Base-by-base conservation (phyloP, 2,888 invertebrate species). In the Temnothorax rugatulus region DNA sequence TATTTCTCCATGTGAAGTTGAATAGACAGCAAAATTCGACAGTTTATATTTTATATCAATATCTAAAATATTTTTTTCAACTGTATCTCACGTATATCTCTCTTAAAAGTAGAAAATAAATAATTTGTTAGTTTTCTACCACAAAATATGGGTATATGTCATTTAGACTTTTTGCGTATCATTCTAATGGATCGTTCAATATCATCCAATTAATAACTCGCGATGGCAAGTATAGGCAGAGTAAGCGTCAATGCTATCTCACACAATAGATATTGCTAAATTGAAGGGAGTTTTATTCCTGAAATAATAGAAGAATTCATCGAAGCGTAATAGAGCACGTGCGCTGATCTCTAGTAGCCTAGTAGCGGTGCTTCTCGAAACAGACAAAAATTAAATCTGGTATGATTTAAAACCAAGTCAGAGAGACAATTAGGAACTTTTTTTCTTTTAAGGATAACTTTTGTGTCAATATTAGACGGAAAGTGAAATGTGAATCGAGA, bases 151-250 rank as follows among this genome's bases (percentile, higher is more conserved):
- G n/a, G n/a, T n/a, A 29, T 29, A 29, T 54, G 15, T 57, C 29
- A 34, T 47, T 15, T 47, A 13, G 34, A 63, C 38, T 38, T 50
- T 50, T 25, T 13, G 47, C 38, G 34, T 11, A 15, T 44, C 52
- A 34, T 64, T 25, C 57, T 77, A 68, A 41, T 75, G 11, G 47
- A 15, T 84, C 82, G 54, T 66, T 76, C 85, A 85, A 84, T 89
- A 85, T 84, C 66, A 82, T 87, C 75, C 86, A 88, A 90, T 89
- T 90, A 88, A 87, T 82, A 74, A 75, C 71, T 71, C 54, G 64
- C 54, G 64, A 74, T 52, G 50, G 21, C 54, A 76, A 57, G 69
- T 77, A 76, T 63, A 71, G 71, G 15, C 54, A 57, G 57, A n/a
- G n/a, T 18, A 59, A 61, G 64, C 69, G 75, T 75, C 87, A 83